Evolutionary conservation across 1,140 invertebrate genomes (phyloP).

Genomic region (Agrypnia vestita): DNA sequence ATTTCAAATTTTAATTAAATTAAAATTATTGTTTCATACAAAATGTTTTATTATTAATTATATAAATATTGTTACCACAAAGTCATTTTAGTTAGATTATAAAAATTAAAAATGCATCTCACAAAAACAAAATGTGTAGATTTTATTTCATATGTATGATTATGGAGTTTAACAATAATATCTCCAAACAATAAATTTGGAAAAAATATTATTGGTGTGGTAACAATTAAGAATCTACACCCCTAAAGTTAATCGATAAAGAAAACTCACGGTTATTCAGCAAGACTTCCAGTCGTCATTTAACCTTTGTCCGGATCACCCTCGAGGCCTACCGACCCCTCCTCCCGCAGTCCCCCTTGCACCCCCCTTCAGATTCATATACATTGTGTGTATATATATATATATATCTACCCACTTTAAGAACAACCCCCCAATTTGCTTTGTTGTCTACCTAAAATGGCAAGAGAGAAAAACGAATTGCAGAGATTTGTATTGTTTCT

Average conservation of each 20-base stretch:
- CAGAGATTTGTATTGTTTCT: constrained; percentile 42
- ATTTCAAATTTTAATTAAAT: too few relatives aligned
- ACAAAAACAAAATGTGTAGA: too few relatives aligned
- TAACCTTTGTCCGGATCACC: constrained; percentile 45
- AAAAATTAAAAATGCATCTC: too few relatives aligned
- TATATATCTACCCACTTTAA: constrained; percentile 7
- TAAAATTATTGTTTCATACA: too few relatives aligned
- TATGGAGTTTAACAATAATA: too few relatives aligned
- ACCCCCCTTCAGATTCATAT: not conserved
- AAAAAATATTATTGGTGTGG: too few relatives aligned
- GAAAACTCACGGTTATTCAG: constrained; percentile 49
- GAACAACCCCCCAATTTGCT: constrained; percentile 43
- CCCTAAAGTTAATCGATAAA: constrained; percentile 46
- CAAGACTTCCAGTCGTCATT: constrained; percentile 46
- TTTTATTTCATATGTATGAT: too few relatives aligned
- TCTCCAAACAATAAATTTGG: too few relatives aligned
- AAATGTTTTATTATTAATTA: too few relatives aligned
- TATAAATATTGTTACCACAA: too few relatives aligned
- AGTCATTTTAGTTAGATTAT: too few relatives aligned
- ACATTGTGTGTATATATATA: not conserved
- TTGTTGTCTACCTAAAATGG: constrained; percentile 43
- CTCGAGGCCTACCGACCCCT: not conserved
- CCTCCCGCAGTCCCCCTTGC: not conserved
- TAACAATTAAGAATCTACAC: not conserved
- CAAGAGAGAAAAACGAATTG: constrained; percentile 26